Conservation (phyloP, 2,888 invertebrate genomes). For the Suillia variegata region DNA sequence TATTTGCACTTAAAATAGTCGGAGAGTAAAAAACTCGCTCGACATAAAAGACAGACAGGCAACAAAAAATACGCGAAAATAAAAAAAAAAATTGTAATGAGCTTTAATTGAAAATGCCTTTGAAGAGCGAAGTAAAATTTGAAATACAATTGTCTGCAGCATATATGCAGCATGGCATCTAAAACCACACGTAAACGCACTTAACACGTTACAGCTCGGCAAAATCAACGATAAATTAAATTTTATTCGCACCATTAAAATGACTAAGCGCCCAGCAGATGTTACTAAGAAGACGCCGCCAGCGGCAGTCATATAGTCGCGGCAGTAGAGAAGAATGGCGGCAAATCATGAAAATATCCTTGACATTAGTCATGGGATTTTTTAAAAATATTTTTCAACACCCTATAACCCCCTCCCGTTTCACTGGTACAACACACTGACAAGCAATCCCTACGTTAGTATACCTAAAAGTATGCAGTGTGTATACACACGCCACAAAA, state of each 20-base stretch:
- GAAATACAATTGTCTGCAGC: too few relatives aligned
- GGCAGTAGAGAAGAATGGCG: conserved; percentile 27
- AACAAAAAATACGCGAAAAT: too few relatives aligned
- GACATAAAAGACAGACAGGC: too few relatives aligned
- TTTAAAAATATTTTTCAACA: conserved; percentile 37
- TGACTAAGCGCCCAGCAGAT: background rate
- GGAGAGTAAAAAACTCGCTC: too few relatives aligned
- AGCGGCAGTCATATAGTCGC: conserved; percentile 9
- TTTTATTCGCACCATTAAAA: background rate
- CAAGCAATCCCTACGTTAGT: background rate
- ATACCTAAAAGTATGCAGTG: background rate
- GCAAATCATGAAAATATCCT: conserved; percentile 24
- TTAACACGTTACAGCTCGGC: too few relatives aligned
- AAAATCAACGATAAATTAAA: background rate
- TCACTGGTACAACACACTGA: background rate
- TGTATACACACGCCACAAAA: conserved; percentile 27
- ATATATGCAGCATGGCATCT: too few relatives aligned
- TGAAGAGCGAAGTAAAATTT: conserved; percentile 7
- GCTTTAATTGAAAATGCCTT: background rate
- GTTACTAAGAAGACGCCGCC: background rate
- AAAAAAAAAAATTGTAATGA: background rate
- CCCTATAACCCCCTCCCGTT: conserved; percentile 1
- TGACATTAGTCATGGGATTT: conserved; percentile 48
- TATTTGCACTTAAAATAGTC: background rate
- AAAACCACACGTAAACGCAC: too few relatives aligned